These are phyloP conservation scores for Melanchra persicariae DNA, from an alignment of 2,888 invertebrate genomes.

Conservation along the genomic window DNA sequence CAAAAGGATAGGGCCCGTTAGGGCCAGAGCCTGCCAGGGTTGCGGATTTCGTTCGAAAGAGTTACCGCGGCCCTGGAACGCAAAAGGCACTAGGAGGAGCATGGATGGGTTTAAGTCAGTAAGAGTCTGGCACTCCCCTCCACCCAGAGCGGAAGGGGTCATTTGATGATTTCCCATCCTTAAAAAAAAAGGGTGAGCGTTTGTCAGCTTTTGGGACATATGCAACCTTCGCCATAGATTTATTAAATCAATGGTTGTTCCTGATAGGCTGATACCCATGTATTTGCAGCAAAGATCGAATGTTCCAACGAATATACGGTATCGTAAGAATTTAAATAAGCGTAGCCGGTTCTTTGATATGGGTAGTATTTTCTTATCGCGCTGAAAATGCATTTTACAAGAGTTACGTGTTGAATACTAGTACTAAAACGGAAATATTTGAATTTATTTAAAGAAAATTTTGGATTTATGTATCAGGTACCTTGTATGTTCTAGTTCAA, in stretches of 20 bases:
- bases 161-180: too few relatives aligned
- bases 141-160: too few relatives aligned
- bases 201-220: neutral
- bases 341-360: neutral
- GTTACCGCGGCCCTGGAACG: too few relatives aligned
- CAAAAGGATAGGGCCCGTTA: too few relatives aligned
- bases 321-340: neutral
- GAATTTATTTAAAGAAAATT: neutral
- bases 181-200: too few relatives aligned
- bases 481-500: too few relatives aligned
- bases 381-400: slow-evolving; percentile 12
- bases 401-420: neutral
- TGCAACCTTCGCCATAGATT: neutral
- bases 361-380: slow-evolving; percentile 17
- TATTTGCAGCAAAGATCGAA: neutral
- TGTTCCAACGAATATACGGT: neutral
- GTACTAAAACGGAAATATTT: neutral
- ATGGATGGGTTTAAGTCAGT: too few relatives aligned
- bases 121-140: too few relatives aligned
- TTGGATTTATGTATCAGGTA: neutral
- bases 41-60: too few relatives aligned
- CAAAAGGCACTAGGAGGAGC: too few relatives aligned
- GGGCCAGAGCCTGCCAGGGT: too few relatives aligned
- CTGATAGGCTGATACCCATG: neutral
- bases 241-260: neutral